Base-by-base conservation (phyloP, 2,113 vertebrate genomes). In the Anarrhichthys ocellatus region DNA sequence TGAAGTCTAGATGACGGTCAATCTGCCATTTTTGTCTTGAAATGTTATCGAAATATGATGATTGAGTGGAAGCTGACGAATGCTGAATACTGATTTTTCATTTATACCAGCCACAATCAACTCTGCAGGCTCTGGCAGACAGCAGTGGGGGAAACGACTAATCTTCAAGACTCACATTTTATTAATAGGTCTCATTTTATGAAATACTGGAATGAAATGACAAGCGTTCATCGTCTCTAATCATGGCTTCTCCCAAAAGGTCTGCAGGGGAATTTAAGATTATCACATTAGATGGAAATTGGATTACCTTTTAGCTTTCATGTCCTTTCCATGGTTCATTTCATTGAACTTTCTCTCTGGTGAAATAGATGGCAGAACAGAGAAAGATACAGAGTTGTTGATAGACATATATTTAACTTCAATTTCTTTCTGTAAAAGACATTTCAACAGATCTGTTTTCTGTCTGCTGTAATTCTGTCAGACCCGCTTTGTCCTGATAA, bases 251-350 rank as follows among this genome's bases (percentile, higher is more conserved):
- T 61, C 80, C 87, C 38, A 58, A 86, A 84, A 90, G 80, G 88
- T 69, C 88, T 83, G 80, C 65, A 71, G 84, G 85, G 89, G 80
- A 92, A 91, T 92, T 90, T 87, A 76, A 76, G 76, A 86, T 87
- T 87, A 92, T 88, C 82, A 76, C 81, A 87, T 90, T 92, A 89
- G 93, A 93, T 92, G 82, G 82, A 83, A 90, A 92, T 90, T 77
- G 78, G 87, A 93, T 89, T 89, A 91, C 89, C 89, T 92, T 93
- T 88, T 82, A 88, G 83, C 89, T 88, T 90, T 92, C 86, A 88
- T 81, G 82, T 89, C 88, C 48, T 84, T 84, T 85, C 67, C 22
- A 84, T 8, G 75, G 38, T 68, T 89, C 67, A 75, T 75, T 88
- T 89, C 54, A 86, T 89, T 87, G 89, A 78, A 88, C 81, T 42